Evolutionary conservation across 30 jellyfish, hydroid and myxozoan genomes (phyloP).

Genomic region (Sanderia malayensis): DNA sequence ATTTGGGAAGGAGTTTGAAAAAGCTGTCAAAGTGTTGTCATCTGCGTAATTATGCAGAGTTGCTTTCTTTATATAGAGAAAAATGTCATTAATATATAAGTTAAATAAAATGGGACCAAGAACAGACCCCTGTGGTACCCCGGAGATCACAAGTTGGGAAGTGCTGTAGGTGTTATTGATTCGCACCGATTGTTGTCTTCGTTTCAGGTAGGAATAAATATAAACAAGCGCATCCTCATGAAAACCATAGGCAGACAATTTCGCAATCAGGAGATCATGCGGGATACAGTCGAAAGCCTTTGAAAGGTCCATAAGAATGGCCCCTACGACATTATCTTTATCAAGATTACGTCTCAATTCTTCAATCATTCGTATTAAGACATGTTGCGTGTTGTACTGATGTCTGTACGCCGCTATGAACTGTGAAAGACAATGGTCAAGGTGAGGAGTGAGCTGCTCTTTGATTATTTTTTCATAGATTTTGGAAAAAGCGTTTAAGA

Average conservation of each 20-base stretch:
- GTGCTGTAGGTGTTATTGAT: conserved; percentile 22
- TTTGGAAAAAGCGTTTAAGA: conserved; percentile 6
- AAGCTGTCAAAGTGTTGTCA: conserved; percentile 35
- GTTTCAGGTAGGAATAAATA: conserved; percentile 10
- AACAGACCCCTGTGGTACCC: conserved; percentile 46
- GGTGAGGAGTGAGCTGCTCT: no score
- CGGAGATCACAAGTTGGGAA: conserved; percentile 32
- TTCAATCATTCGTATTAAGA: no score
- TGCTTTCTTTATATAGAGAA: conserved; percentile 10
- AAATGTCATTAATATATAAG: conserved; percentile 8
- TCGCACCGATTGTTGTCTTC: conserved; percentile 14
- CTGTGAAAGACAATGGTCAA: no score
- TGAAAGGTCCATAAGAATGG: no score
- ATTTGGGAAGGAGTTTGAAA: conserved; percentile 16
- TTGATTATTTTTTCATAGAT: neutral
- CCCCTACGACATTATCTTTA: no score
- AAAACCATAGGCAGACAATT: conserved; percentile 21
- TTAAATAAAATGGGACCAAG: conserved; percentile 34
- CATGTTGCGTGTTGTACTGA: no score
- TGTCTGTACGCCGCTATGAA: no score
- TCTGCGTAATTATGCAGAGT: conserved; percentile 26
- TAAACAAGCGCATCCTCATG: neutral
- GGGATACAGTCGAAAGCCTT: conserved; percentile 31
- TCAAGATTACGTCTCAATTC: no score
- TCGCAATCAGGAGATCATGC: conserved; percentile 31